phyloP scores from a whole-genome alignment of 2,113 vertebrate species.

The Hippocampus comes region DNA sequence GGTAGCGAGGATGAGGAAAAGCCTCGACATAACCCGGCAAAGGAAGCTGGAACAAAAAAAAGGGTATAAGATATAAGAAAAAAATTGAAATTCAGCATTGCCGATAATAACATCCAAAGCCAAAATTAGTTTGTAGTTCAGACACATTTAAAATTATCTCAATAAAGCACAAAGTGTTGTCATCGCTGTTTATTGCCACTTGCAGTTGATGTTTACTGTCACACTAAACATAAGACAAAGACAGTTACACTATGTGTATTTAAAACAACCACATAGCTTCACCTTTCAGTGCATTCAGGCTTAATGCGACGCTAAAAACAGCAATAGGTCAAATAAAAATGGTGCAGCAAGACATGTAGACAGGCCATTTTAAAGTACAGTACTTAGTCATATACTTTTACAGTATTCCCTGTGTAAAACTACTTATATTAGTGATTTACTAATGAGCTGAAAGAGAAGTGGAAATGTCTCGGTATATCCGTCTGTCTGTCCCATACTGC shows the following conservation, averaged over 20 bases:
- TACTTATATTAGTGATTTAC: background rate
- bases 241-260: background rate
- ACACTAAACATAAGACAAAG: no score
- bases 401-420: background rate
- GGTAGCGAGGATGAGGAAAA: slow-evolving; percentile 88
- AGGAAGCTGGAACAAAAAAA: slow-evolving; percentile 78
- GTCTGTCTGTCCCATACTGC: background rate
- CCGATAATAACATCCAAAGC: background rate
- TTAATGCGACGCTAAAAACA: background rate
- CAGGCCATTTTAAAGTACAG: background rate
- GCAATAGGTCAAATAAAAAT: background rate
- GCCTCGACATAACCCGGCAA: slow-evolving; percentile 95
- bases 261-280: background rate
- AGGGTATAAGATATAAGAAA: background rate
- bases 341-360: background rate
- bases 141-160: background rate
- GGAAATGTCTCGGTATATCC: background rate
- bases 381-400: no score
- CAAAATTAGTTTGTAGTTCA: background rate
- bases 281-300: background rate
- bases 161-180: background rate
- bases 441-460: background rate
- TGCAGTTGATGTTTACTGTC: background rate
- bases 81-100: background rate
- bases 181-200: background rate